Percentiles rank a stretch among this genome's conserved stretches.
Conservation (phyloP, 2,888 invertebrate genomes). For the Drosophila yooni region DNA sequence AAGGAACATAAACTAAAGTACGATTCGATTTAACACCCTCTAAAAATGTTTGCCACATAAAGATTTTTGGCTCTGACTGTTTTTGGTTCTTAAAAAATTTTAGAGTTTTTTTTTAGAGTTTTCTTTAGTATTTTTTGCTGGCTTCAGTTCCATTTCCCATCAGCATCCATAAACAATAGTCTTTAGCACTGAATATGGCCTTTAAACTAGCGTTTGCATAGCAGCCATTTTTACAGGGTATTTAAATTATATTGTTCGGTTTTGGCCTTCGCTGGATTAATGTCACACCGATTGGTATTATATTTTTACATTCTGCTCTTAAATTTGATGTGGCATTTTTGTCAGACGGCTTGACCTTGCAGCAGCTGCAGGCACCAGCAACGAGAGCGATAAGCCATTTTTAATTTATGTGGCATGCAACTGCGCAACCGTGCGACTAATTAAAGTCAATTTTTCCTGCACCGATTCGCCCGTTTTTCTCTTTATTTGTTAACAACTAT, state of each 20-base stretch:
- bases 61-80: background rate
- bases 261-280: background rate
- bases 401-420: conserved; percentile 68
- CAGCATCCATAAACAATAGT: background rate
- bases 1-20: background rate
- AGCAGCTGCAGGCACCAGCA: conserved; percentile 15
- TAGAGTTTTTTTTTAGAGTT: background rate
- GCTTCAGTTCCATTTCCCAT: background rate
- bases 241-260: conserved; percentile 10
- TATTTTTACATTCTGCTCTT: conserved; percentile 11
- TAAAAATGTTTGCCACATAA: background rate
- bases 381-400: conserved; percentile 51
- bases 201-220: background rate
- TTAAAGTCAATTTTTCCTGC: conserved; percentile 51
- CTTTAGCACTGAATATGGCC: background rate
- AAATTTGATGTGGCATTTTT: conserved; percentile 33
- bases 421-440: conserved; percentile 60
- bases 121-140: background rate
- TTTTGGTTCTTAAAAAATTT: background rate
- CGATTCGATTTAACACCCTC: background rate
- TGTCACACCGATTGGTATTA: conserved; percentile 15
- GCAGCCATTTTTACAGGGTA: conserved; percentile 8
- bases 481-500: conserved; percentile 17
- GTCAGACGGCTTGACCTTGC: conserved; percentile 43
- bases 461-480: background rate